Percentiles rank a stretch among this genome's conserved stretches.
Evolutionary conservation across 2,113 vertebrate genomes (phyloP).

Genomic region (Solenodon paradoxus): DNA sequence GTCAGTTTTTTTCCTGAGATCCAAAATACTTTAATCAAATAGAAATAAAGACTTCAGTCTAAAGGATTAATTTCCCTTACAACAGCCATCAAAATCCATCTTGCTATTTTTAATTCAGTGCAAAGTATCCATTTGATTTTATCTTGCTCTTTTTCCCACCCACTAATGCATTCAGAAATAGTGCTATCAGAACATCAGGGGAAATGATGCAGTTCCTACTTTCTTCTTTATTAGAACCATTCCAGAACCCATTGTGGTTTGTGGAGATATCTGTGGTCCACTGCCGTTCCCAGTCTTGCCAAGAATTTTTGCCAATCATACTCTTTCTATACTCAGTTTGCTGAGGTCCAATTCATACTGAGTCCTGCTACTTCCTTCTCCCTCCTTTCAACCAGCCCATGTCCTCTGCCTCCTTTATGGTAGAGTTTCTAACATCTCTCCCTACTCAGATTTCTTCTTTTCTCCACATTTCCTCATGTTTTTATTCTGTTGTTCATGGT

Average conservation of each 20-base stretch:
- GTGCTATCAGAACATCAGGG: not conserved
- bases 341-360: not conserved
- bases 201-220: not conserved
- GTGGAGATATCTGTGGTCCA: not conserved
- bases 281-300: not conserved
- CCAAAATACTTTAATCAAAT: conserved; percentile 37
- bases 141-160: not conserved
- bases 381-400: not conserved
- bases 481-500: not conserved
- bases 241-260: not conserved
- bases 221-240: not conserved
- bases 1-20: conserved; percentile 50
- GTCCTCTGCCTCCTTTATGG: not conserved
- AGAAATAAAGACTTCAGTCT: not conserved
- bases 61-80: not conserved
- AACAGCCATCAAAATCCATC: not conserved
- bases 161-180: conserved; percentile 4
- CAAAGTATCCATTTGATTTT: not conserved
- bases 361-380: not conserved
- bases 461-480: not conserved
- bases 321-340: not conserved
- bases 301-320: not conserved
- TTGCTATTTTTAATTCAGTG: conserved; percentile 4
- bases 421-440: not conserved
- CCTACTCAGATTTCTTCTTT: not conserved